Base-by-base conservation (phyloP, 2,888 invertebrate genomes). In the Galerucella calmariensis region DNA sequence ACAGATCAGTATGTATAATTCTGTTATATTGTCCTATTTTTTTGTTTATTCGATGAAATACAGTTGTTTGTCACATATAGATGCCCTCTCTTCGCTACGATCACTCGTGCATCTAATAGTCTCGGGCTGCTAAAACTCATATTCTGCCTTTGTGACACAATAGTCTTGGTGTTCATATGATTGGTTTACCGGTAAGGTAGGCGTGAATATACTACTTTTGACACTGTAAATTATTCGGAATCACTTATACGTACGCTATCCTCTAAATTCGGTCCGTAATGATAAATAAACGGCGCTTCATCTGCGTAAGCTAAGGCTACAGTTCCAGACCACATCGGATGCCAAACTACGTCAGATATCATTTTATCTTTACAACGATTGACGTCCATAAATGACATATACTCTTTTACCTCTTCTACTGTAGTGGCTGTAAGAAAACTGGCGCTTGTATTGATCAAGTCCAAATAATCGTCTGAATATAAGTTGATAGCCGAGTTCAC, bases 321-420 rank as follows among this genome's bases (percentile, higher is more conserved):
- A 11, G 92, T 89, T 0, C 94, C 94, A 0, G 92, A 90, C 89
- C 92, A 90, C 85, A 91, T 89, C 0, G 92, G 93, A 87, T 94
- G 94, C 92, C 94, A 95, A 75, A 89, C 89, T 14, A 91, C 88
- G 75, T 90, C 88, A 8, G 92, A 90, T 56, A 95, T 90, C 84
- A 90, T 92, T 80, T 93, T 93, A 75, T 91, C 90, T 83, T 90
- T 90, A 75, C 92, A 92, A 82, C 90, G 88, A 1, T 87, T 83
- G 2, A 92, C 91, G 82, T 93, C 91, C 35, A 91, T 91, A 81
- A 93, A 93, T 81, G 92, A 92, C 67, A 92, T 89, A 77, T 91
- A 90, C 77, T 91, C 91, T 72, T 89, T 87, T 80, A 79, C 76
- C 27, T 78, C 78, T 68, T 74, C 79, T 2, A 69, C 88, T 87